These are phyloP conservation scores for Lophura nycthemera DNA, from an alignment of 2,113 vertebrate genomes.

Conservation along the genomic window DNA sequence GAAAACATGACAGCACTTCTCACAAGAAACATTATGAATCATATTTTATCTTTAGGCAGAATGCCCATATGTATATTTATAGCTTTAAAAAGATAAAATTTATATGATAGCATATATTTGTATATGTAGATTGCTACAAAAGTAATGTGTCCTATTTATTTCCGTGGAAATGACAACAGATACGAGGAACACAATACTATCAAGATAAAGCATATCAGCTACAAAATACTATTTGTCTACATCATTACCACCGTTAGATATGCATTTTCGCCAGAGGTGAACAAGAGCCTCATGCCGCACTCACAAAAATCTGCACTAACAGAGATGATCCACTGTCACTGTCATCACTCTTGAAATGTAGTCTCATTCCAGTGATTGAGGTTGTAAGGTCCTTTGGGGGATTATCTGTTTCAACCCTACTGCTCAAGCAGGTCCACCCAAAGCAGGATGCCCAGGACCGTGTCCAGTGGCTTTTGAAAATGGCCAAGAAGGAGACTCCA, in stretches of 20 bases:
- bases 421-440: background rate
- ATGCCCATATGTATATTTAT: background rate
- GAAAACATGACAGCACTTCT: background rate
- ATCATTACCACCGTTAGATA: too few relatives aligned
- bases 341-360: too few relatives aligned
- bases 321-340: too few relatives aligned
- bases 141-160: too few relatives aligned
- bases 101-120: background rate
- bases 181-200: too few relatives aligned
- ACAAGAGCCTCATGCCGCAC: too few relatives aligned
- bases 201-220: too few relatives aligned
- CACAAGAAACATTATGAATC: background rate
- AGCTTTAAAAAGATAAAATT: background rate
- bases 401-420: background rate
- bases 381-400: background rate
- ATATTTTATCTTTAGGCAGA: background rate
- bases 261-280: too few relatives aligned
- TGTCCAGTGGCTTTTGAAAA: background rate
- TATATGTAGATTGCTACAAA: background rate
- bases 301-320: too few relatives aligned
- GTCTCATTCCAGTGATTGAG: background rate
- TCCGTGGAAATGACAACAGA: too few relatives aligned
- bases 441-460: background rate
- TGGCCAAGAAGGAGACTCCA: background rate
- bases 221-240: too few relatives aligned